Percentiles rank a stretch among this genome's conserved stretches.
phyloP scores from a whole-genome alignment of 2,113 vertebrate species.

The Melanostigma gelatinosum region DNA sequence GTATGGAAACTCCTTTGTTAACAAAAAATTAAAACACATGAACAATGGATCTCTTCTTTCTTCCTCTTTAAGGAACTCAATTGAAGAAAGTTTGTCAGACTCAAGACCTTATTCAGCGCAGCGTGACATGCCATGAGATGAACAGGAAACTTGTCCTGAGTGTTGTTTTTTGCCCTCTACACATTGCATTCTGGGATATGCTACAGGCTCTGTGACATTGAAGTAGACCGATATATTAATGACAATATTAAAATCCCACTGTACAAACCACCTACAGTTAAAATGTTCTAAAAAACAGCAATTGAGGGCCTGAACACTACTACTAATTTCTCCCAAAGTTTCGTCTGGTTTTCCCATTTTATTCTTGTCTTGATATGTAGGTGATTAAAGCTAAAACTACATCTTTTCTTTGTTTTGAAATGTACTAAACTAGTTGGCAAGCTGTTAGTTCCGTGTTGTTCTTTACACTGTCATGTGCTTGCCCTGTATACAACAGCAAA shows the following conservation, averaged over 20 bases:
- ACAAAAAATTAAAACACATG: not conserved
- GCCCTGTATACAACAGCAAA: not conserved
- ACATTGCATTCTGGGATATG: not conserved
- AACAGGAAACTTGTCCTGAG: not conserved
- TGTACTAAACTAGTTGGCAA: not conserved
- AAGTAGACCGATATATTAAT: not conserved
- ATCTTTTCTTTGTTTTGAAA: not conserved
- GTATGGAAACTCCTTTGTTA: not conserved
- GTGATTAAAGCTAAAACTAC: not conserved
- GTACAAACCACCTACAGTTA: not conserved
- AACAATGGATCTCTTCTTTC: not conserved
- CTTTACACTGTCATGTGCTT: not conserved
- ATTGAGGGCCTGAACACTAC: too few species aligned
- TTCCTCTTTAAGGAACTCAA: not conserved
- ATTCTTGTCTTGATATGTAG: not conserved
- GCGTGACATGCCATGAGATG: not conserved
- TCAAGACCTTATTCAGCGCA: constrained; percentile 17
- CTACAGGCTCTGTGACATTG: not conserved
- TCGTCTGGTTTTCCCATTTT: not conserved
- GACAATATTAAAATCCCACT: not conserved
- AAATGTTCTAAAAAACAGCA: not conserved
- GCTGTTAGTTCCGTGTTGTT: not conserved
- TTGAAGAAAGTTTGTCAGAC: constrained; percentile 9
- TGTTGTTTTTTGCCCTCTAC: not conserved
- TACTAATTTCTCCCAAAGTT: not conserved